phyloP scores from a whole-genome alignment of 1,140 invertebrate species.

The Procambarus clarkii region DNA sequence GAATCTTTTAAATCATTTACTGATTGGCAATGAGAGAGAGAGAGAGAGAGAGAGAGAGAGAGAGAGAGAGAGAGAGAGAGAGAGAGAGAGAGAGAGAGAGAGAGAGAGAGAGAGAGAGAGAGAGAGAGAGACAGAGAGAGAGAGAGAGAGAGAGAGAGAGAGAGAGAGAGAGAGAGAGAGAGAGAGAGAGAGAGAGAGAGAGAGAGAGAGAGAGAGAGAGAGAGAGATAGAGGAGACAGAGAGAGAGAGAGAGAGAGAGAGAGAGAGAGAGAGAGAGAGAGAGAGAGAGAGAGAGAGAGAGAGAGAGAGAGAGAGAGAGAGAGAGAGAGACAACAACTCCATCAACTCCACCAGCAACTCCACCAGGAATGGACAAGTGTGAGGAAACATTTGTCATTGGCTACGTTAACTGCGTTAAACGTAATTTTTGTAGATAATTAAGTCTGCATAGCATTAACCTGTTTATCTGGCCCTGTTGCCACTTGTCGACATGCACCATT shows the following conservation, averaged over 20 bases:
- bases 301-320: conserved; percentile 11
- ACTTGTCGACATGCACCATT: too few species aligned
- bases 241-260: background rate
- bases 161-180: background rate
- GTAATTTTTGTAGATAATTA: too few species aligned
- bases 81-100: background rate
- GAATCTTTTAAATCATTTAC: too few species aligned
- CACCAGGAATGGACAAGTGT: too few species aligned
- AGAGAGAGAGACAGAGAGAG: conserved; percentile 38
- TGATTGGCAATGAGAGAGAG: background rate
- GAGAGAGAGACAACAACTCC: too few species aligned
- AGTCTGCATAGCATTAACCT: too few species aligned
- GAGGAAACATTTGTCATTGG: background rate
- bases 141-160: background rate
- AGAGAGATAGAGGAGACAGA: too few species aligned
- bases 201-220: too few species aligned
- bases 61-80: background rate
- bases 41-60: background rate
- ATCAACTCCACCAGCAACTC: too few species aligned
- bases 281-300: conserved; percentile 9
- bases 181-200: too few species aligned
- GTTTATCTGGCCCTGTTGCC: too few species aligned
- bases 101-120: conserved; percentile 16
- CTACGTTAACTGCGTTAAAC: too few species aligned
- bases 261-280: conserved; percentile 9